phyloP scores from a whole-genome alignment of 2,113 vertebrate species.

The Phalacrocorax pelagicus region DNA sequence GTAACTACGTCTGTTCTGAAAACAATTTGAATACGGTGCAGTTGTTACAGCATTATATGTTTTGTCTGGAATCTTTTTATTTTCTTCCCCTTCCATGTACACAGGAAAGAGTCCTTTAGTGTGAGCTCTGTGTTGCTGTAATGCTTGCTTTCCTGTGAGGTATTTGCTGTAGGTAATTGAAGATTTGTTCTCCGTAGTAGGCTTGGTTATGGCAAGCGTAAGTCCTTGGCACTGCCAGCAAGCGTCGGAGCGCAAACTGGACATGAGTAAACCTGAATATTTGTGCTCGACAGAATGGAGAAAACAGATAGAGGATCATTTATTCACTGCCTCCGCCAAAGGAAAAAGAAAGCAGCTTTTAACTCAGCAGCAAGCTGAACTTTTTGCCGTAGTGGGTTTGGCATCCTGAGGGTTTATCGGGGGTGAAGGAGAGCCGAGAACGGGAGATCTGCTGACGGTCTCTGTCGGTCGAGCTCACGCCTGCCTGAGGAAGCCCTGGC shows the following conservation, averaged over 20 bases:
- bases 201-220: too few species aligned
- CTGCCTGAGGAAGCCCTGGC: not conserved
- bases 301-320: not conserved
- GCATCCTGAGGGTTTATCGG: accelerated
- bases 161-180: too few species aligned
- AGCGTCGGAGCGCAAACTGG: not conserved
- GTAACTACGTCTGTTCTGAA: accelerated
- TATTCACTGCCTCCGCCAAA: not conserved
- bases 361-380: not conserved
- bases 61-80: not conserved
- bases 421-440: not conserved
- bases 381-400: accelerated
- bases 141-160: not conserved
- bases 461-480: not conserved
- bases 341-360: not conserved
- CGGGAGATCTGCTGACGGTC: accelerated
- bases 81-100: not conserved
- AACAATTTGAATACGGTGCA: too few species aligned
- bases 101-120: not conserved
- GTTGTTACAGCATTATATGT: accelerated
- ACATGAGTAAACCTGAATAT: not conserved
- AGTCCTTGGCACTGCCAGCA: not conserved
- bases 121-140: not conserved
- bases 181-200: not conserved
- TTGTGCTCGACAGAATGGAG: not conserved